Percentiles rank a stretch among this genome's conserved stretches.
Evolutionary conservation across 2,113 vertebrate species (phyloP).

Genomic region (Rafetus swinhoei): DNA sequence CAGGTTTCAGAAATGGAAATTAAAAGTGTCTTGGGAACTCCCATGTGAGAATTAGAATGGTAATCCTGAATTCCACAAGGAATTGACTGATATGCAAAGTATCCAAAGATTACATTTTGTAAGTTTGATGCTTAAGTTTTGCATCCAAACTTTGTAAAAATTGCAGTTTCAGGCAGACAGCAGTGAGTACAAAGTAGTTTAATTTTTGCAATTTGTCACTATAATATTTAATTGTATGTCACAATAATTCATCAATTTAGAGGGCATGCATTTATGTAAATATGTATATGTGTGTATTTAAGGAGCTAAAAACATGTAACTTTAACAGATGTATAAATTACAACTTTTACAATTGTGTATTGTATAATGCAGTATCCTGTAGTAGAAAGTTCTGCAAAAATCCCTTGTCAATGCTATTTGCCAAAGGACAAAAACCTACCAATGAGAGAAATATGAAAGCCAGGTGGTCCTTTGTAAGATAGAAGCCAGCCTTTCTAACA

Average conservation of each 20-base stretch:
- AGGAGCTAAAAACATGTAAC: neutral
- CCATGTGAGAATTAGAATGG: neutral
- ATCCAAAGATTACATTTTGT: neutral
- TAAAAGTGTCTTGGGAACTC: neutral
- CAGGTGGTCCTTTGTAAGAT: neutral
- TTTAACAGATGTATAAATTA: neutral
- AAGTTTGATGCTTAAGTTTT: neutral
- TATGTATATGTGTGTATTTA: neutral
- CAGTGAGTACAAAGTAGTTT: neutral
- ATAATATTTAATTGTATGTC: neutral
- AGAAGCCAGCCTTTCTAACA: neutral
- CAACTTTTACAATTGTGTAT: neutral
- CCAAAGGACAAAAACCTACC: neutral
- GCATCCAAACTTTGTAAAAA: neutral
- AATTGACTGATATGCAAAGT: neutral
- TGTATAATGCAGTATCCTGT: neutral
- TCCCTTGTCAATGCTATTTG: neutral
- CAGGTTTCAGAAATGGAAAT: neutral
- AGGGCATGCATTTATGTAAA: neutral
- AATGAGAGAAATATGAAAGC: neutral
- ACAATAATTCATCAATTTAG: neutral
- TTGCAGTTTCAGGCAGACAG: neutral
- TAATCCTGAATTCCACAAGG: neutral
- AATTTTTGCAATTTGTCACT: neutral
- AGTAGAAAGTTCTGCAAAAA: neutral